Base-by-base conservation (phyloP, 2,888 invertebrate species). In the Napeogenes inachia region DNA sequence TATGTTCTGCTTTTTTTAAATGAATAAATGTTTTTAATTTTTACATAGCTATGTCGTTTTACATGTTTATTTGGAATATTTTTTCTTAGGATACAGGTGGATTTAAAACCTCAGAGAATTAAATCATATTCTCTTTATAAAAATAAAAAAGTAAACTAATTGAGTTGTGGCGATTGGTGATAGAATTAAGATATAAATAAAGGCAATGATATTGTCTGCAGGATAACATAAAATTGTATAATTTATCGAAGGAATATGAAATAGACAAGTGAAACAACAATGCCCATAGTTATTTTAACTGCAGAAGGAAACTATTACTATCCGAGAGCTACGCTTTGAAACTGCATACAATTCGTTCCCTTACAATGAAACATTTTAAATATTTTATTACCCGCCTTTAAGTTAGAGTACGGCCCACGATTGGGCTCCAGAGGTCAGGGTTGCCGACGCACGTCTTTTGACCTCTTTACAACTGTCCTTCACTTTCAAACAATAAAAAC, bases 401-500 rank as follows among this genome's bases (percentile, higher is more conserved):
- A 55, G 13, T 55, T 82, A 73, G 69, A 88, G 77, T 89, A 63
- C 89, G 86, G 79, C 87, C 89, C 89, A 75, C 72, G 70, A 66
- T 65, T 64, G 66, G 82, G 80, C 82, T 79, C 78, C 77, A 76
- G 85, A 85, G 89, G 89, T 90, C 89, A 90, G 89, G 90, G 89
- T 87, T 89, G 85, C 78, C 81, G 82, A 80, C 88, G 80, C 85
- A 85, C 87, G 89, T 87, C 88, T 89, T 89, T 89, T 90, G 88
- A 90, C 89, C 90, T 84, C 77, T 75, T 68, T 73, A 68, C 68
- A 59, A 72, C 79, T 59, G 62, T 85, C 84, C 78, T 71, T 74
- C 70, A 77, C 82, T 62, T 61, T 73, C 83, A 13, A 67, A 68
- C 62, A 53, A 72, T 71, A 71, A 74, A 77, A 76, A 69, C 65